A percentile compares a stretch with the other conserved stretches of the same genome.
These are phyloP conservation scores for Cetonia aurata DNA, from an alignment of 2,888 invertebrate genomes.

Conservation along the genomic window DNA sequence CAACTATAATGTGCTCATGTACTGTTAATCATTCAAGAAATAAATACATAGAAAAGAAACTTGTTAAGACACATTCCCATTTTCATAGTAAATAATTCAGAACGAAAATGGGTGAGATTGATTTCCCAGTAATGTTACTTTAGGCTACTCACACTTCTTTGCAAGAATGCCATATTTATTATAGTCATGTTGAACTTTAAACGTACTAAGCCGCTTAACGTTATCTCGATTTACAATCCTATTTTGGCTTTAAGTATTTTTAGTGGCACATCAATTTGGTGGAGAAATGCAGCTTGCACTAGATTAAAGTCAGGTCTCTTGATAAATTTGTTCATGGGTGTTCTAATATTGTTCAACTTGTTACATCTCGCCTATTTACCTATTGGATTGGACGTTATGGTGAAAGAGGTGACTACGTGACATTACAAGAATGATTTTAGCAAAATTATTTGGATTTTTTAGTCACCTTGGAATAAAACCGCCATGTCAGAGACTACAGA, in stretches of 20 bases:
- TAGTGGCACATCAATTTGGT: conserved; percentile 5
- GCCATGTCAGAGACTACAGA: background rate
- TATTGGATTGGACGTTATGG: background rate
- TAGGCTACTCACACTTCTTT: too few relatives aligned
- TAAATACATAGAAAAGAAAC: too few relatives aligned
- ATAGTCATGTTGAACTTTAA: background rate
- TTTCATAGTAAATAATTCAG: too few relatives aligned
- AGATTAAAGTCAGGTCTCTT: background rate
- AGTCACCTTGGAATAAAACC: conserved; percentile 8
- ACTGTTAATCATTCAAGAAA: too few relatives aligned
- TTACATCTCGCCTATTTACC: conserved; percentile 7
- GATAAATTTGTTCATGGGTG: background rate
- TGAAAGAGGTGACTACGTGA: conserved; percentile 3
- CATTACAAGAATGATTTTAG: too few relatives aligned
- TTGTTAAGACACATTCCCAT: too few relatives aligned
- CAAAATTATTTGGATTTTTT: too few relatives aligned
- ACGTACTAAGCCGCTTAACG: background rate
- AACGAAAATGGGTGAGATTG: too few relatives aligned
- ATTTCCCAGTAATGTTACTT: too few relatives aligned
- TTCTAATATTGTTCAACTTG: background rate
- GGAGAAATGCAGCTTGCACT: conserved; percentile 4
- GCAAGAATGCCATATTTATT: too few relatives aligned
- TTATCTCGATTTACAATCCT: conserved; percentile 5
- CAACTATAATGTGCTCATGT: too few relatives aligned
- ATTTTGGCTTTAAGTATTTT: background rate